Evolutionary conservation across 2,888 invertebrate species (phyloP).

Genomic region (Chloroclysta siterata): DNA sequence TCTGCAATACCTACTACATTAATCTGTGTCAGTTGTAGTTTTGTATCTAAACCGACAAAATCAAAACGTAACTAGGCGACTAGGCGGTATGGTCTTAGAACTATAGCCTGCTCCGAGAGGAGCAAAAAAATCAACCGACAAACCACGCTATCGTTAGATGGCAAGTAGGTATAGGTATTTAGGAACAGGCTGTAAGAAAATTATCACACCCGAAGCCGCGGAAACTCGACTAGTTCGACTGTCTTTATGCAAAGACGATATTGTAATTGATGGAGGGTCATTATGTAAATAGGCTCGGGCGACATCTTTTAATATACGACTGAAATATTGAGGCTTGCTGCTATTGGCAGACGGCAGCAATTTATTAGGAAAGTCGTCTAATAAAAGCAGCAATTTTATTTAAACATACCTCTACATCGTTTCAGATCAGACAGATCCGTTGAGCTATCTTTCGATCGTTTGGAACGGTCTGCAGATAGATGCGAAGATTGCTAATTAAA

Average conservation of each 20-base stretch:
- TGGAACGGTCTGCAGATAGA: no score
- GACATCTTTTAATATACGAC: constrained; percentile 27
- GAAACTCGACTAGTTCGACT: constrained; percentile 13
- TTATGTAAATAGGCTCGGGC: constrained; percentile 53
- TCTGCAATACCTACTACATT: no score
- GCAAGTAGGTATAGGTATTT: no score
- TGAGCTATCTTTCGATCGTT: no score
- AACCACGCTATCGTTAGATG: no score
- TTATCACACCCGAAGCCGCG: background rate
- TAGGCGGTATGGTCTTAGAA: no score
- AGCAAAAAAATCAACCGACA: no score
- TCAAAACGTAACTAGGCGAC: no score
- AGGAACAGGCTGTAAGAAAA: background rate
- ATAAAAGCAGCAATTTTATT: background rate
- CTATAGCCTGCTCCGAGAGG: no score
- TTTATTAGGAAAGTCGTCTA: background rate
- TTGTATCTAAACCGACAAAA: no score
- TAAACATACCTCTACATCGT: background rate
- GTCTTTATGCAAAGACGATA: constrained; percentile 61
- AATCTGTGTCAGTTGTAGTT: no score
- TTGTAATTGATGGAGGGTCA: constrained; percentile 58
- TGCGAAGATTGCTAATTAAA: no score
- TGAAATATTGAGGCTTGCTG: constrained; percentile 13
- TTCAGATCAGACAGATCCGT: background rate
- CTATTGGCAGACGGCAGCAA: background rate